Evolutionary conservation across 2,888 invertebrate species (phyloP).

Genomic region (Cosmia trapezina): DNA sequence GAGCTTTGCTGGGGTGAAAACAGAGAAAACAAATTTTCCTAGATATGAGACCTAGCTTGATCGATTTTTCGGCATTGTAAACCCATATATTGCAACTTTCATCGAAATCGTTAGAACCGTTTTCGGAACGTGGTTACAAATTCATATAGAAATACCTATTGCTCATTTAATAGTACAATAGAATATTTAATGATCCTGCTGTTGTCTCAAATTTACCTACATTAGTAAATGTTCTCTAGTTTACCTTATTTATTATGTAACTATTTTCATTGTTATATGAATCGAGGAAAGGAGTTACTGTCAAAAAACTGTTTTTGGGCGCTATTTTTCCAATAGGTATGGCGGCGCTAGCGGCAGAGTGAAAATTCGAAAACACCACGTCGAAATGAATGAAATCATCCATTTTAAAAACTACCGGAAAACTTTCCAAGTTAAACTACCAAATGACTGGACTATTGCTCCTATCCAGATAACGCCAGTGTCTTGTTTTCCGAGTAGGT

Average conservation of each 20-base stretch:
- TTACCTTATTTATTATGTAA: background rate
- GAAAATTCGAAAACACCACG: background rate
- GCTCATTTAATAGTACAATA: too few species aligned
- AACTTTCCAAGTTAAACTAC: background rate
- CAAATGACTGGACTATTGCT: background rate
- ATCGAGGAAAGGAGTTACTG: background rate
- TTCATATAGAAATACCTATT: too few species aligned
- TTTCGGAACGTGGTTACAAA: too few species aligned
- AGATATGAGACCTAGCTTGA: too few species aligned
- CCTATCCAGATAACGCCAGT: background rate
- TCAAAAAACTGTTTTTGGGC: background rate
- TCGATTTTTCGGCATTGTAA: too few species aligned
- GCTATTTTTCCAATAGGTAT: background rate
- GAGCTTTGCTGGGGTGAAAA: too few species aligned
- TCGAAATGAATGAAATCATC: background rate
- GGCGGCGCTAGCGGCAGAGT: background rate
- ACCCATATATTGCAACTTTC: too few species aligned
- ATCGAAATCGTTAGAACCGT: too few species aligned
- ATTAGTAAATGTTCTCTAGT: background rate
- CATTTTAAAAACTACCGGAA: background rate
- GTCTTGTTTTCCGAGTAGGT: slow-evolving; percentile 1
- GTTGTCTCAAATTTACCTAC: background rate
- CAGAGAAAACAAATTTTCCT: too few species aligned
- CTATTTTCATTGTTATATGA: background rate
- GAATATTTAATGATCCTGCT: background rate